Evolutionary conservation across 1,140 invertebrate species (phyloP).

Genomic region (Aleiodes sp.): DNA sequence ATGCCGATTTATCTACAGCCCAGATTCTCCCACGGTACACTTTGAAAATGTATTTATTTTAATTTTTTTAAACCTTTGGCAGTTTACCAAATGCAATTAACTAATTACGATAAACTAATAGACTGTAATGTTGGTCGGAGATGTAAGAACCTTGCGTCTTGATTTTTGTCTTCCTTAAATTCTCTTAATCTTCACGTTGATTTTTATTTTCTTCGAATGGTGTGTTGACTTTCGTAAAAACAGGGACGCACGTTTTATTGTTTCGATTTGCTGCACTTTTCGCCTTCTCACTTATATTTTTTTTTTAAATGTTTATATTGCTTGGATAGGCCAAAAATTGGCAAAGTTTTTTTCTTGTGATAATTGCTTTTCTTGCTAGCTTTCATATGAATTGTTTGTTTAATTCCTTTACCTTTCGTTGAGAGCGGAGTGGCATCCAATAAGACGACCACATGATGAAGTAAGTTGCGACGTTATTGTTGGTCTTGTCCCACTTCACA

Average conservation of each 20-base stretch:
- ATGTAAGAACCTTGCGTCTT: slow-evolving; percentile 42
- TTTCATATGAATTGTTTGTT: slow-evolving; percentile 20
- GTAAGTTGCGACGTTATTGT: slow-evolving; percentile 47
- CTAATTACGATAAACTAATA: slow-evolving; percentile 51
- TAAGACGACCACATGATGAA: slow-evolving; percentile 44
- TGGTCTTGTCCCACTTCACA: slow-evolving; percentile 70
- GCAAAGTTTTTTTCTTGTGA: background rate
- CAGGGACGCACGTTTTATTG: slow-evolving; percentile 3
- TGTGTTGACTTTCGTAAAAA: background rate
- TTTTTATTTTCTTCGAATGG: background rate
- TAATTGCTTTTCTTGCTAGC: background rate
- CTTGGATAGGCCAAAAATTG: slow-evolving; percentile 61
- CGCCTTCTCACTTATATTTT: slow-evolving; percentile 3
- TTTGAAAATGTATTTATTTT: slow-evolving; percentile 19
- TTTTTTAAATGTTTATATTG: slow-evolving; percentile 48
- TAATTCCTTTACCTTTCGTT: slow-evolving; percentile 50
- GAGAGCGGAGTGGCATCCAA: slow-evolving; percentile 43
- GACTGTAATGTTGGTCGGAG: slow-evolving; percentile 54
- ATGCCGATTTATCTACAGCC: slow-evolving; percentile 24
- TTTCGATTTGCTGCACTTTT: slow-evolving; percentile 11
- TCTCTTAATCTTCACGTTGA: background rate
- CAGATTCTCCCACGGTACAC: slow-evolving; percentile 32
- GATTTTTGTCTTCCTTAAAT: background rate
- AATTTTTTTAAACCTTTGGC: slow-evolving; percentile 42
- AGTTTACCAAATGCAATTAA: slow-evolving; percentile 62